Conservation (phyloP, 2,888 invertebrate species). For the Cheilosia urbana region DNA sequence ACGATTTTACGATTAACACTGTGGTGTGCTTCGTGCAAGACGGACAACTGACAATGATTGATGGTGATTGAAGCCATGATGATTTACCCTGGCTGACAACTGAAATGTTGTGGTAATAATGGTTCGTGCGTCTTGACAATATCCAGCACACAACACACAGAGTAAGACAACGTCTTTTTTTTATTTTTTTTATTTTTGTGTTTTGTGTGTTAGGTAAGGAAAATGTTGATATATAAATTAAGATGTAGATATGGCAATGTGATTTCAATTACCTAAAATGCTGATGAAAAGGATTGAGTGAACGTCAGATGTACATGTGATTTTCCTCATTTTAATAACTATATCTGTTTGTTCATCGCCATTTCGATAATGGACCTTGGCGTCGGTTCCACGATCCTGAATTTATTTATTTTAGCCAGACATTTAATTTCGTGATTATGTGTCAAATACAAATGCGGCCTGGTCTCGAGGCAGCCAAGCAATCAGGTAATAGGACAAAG, state of each 20-base stretch:
- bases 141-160: background rate
- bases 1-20: conserved; percentile 19
- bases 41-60: conserved; percentile 56
- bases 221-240: background rate
- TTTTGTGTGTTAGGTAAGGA: no score
- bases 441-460: background rate
- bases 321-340: no score
- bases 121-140: background rate
- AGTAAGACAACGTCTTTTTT: no score
- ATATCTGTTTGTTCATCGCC: no score
- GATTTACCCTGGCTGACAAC: background rate
- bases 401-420: background rate
- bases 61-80: conserved; percentile 30
- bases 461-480: background rate
- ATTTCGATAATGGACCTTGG: no score
- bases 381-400: no score
- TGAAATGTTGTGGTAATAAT: background rate
- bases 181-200: no score
- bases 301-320: no score
- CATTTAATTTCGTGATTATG: background rate
- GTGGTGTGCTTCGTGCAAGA: background rate
- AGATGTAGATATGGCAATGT: background rate
- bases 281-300: background rate
- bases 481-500: background rate
- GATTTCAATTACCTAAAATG: background rate